These are phyloP conservation scores for Drosophila azteca DNA, from an alignment of 1,140 invertebrate genomes.

Conservation along the genomic window DNA sequence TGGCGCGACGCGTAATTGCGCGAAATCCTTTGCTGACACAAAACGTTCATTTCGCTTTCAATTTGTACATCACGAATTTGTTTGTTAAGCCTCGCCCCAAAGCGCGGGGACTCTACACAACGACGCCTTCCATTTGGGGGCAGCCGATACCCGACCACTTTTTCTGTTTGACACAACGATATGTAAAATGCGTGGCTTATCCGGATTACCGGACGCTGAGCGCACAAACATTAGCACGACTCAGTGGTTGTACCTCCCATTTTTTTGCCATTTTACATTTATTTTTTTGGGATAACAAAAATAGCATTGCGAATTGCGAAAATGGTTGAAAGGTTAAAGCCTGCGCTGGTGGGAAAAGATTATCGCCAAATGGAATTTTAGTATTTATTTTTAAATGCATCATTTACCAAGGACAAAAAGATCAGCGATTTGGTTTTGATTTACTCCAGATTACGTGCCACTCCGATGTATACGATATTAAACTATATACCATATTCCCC, in stretches of 20 bases:
- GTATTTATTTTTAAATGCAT: background rate
- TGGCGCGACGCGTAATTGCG: constrained; percentile 45
- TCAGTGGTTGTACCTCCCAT: constrained; percentile 1
- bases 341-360: background rate
- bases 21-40: constrained; percentile 60
- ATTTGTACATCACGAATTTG: constrained; percentile 56
- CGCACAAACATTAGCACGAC: constrained; percentile 51
- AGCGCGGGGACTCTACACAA: constrained; percentile 6
- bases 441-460: too few species aligned
- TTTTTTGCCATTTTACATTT: constrained; percentile 3
- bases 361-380: background rate
- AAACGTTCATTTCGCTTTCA: constrained; percentile 31
- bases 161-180: constrained; percentile 49
- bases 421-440: too few species aligned
- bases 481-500: too few species aligned
- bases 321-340: background rate
- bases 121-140: background rate
- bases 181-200: constrained; percentile 66
- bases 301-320: background rate
- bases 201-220: constrained; percentile 55
- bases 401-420: too few species aligned
- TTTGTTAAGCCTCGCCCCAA: constrained; percentile 53
- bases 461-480: too few species aligned
- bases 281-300: constrained; percentile 1
- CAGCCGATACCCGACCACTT: constrained; percentile 8